Evolutionary conservation across 1,140 invertebrate genomes (phyloP), one percentile per base, ranked within the genome.

Genomic region (Caenorhabditis briggsae): DNA sequence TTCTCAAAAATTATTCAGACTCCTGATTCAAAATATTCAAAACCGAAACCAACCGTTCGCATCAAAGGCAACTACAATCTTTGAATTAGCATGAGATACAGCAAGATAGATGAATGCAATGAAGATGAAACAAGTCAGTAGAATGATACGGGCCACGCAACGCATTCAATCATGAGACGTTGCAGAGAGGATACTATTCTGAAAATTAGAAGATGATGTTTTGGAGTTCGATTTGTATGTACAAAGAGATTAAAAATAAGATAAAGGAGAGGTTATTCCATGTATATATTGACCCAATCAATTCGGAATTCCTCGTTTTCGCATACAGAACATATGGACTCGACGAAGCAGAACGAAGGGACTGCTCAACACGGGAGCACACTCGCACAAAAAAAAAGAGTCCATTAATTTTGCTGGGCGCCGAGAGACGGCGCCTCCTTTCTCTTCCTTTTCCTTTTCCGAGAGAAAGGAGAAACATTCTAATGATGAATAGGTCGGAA

Each of bases 401-500:
- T 78, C 70, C 70, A 78, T 78, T 78, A 78, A 78, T 78, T 78
- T 78, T 78, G 70, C 70, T 46, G 20, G 46, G 70, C 64, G 50
- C 50, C 33, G 33, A 33, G 33, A 33, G 64, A 70, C 64, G 46
- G 70, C 70, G 70, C 70, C 70, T 50, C 70, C 41, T 18, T 70
- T 43, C 41, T 70, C 64, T 46, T 18, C 46, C 18, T n/a, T 70
- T 16, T 46, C 53, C 53, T 78, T 78, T 50, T 33, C n/a, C 9
- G 50, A 53, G 50, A 53, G n/a, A 33, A 33, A 33, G 33, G 33
- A 12, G n/a, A 78, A 78, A 23, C 43, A 50, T 78, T 53, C 46
- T 78, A 78, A 78, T 78, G 70, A 78, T 78, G 70, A 78, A 78
- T 78, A 46, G 46, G 46, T 25, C 23, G 59, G 25, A 25, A 33